These are phyloP conservation scores for Apteryx mantelli DNA, from an alignment of 2,113 vertebrate genomes.

Conservation along the genomic window DNA sequence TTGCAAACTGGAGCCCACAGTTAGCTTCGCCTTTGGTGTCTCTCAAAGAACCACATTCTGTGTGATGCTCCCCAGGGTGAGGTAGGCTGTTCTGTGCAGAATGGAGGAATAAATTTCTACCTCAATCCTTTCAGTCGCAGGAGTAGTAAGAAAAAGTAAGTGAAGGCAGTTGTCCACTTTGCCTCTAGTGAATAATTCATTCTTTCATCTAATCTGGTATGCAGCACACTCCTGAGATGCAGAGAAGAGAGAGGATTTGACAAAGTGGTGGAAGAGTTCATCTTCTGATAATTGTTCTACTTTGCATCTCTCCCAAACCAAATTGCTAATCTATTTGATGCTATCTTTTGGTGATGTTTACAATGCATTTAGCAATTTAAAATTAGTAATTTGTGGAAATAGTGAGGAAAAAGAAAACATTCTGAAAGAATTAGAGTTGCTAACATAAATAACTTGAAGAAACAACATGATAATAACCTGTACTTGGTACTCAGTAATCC, in stretches of 20 bases:
- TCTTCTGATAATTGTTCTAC: neutral
- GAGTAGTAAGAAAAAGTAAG: neutral
- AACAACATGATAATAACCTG: neutral
- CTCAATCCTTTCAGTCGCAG: neutral
- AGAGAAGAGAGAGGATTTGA: neutral
- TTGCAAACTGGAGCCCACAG: neutral
- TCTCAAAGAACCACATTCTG: neutral
- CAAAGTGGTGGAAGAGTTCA: neutral
- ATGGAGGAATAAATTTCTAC: neutral
- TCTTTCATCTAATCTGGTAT: neutral
- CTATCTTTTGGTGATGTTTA: neutral
- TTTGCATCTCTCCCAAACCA: neutral
- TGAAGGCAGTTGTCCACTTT: neutral
- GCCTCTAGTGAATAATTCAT: neutral
- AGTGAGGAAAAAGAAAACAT: neutral
- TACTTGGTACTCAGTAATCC: neutral
- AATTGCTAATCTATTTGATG: neutral
- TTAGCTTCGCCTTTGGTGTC: neutral
- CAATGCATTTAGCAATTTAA: neutral
- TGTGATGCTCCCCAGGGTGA: neutral
- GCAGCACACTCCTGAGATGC: neutral
- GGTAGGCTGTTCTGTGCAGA: accelerated
- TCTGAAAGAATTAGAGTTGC: neutral
- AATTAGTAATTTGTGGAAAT: neutral
- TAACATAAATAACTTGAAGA: neutral